Conservation (phyloP, 2,113 vertebrate genomes). For the Gadus chalcogrammus region DNA sequence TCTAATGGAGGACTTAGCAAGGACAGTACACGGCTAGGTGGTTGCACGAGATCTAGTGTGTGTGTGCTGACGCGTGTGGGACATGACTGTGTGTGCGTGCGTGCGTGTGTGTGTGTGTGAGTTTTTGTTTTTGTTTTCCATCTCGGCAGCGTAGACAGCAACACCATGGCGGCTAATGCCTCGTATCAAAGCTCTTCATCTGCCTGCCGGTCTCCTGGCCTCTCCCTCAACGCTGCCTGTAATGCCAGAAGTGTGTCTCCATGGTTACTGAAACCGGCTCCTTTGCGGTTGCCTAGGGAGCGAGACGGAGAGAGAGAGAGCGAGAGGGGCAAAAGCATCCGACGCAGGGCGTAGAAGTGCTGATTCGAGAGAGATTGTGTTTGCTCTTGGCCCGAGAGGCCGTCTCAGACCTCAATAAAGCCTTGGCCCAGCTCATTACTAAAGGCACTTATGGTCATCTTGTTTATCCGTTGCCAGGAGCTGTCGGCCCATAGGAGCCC, state of each 20-base stretch:
- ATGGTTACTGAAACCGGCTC: constrained; percentile 71
- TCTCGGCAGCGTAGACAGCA: not conserved
- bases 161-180: constrained; percentile 24
- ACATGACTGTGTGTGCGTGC: no score
- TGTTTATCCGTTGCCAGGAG: constrained; percentile 43
- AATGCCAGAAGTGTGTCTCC: constrained; percentile 54
- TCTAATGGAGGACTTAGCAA: not conserved
- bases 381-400: constrained; percentile 50
- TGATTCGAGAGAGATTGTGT: constrained; percentile 59
- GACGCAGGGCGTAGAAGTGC: constrained; percentile 40
- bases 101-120: not conserved
- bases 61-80: no score
- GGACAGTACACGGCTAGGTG: no score
- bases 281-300: constrained; percentile 63
- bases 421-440: constrained; percentile 42
- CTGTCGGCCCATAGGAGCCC: constrained; percentile 24
- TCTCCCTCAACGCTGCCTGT: constrained; percentile 24
- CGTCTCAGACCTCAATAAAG: constrained; percentile 46
- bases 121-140: not conserved
- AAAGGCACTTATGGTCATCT: constrained; percentile 23
- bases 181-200: constrained; percentile 26
- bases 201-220: constrained; percentile 14
- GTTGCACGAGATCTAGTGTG: no score
- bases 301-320: constrained; percentile 27
- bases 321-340: constrained; percentile 30